These are phyloP conservation scores for Gymnosoma rotundatum DNA, from an alignment of 2,888 invertebrate genomes.

Conservation along the genomic window DNA sequence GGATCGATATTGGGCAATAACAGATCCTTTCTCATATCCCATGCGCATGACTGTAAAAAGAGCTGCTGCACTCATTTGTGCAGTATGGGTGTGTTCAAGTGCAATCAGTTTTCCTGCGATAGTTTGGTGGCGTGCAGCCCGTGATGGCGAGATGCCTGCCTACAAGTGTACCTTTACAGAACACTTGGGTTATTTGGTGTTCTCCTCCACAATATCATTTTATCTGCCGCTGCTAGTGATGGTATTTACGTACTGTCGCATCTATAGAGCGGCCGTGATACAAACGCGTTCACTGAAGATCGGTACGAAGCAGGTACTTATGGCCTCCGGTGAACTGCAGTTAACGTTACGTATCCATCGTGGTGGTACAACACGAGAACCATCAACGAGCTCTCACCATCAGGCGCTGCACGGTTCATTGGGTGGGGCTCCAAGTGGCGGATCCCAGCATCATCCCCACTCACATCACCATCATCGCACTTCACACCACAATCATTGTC, in stretches of 20 bases:
- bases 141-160: slow-evolving; percentile 90
- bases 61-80: slow-evolving; percentile 93
- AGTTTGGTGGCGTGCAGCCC: slow-evolving; percentile 95
- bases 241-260: slow-evolving; percentile 98
- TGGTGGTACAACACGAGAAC: slow-evolving; percentile 90
- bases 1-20: slow-evolving; percentile 99
- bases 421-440: slow-evolving; percentile 70
- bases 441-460: slow-evolving; percentile 78
- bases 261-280: slow-evolving; percentile 95
- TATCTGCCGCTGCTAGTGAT: slow-evolving; percentile 98
- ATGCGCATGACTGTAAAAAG: slow-evolving; percentile 95
- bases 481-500: slow-evolving; percentile 79
- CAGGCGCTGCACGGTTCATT: slow-evolving; percentile 78
- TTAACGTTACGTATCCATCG: slow-evolving; percentile 96
- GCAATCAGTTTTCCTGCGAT: slow-evolving; percentile 99
- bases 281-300: slow-evolving; percentile 95
- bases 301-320: slow-evolving; percentile 94
- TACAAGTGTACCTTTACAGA: slow-evolving; percentile 98
- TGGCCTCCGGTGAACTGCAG: slow-evolving; percentile 92
- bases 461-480: slow-evolving; percentile 79
- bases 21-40: slow-evolving; percentile 98
- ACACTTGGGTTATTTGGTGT: slow-evolving; percentile 96
- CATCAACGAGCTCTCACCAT: slow-evolving; percentile 78
- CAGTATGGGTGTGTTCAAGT: slow-evolving; percentile 98
- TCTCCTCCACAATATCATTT: slow-evolving; percentile 98